Base-by-base conservation (phyloP, 2,797 vertebrate genomes). In the Acanthis flammea region DNA sequence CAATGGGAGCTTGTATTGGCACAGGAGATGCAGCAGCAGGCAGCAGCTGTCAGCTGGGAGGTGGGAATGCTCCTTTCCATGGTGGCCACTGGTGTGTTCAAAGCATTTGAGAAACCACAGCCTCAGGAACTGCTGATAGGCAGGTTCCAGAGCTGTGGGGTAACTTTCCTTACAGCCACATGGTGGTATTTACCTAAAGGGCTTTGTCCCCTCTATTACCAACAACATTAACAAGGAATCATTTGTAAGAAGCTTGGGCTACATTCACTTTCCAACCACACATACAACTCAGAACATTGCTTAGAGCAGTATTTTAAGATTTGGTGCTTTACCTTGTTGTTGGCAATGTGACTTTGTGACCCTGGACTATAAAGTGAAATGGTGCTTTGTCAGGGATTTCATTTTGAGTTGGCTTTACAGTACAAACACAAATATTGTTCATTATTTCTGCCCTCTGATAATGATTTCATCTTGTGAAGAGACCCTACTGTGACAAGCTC, bases 71-170 rank as follows among this genome's bases (percentile, higher is more conserved):
- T 48, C 7, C 79, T 75, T 86, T 84, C 70, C 50, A 3, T 0
- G n/a, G 87, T 13, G 63, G 55, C 33, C 4, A 21, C 85, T 88
- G n/a, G 7, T 0, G 0, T 1, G 2, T 28, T 62, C 37, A 58
- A 65, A 75, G 67, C 1, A 0, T 50, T 15, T 21, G 17, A 53
- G 86, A 89, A 91, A 57, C 65, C 63, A 47, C 79, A 65, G 10
- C 30, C 63, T 50, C 31, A 17, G 81, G 31, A 91, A 80, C 12
- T 74, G 83, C 75, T 91, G 91, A 65, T 11, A 3, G 0, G 1
- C n/a, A 24, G 7, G 1, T 92, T 96, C 62, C 84, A 48, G 75
- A 72, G 94, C 65, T 31, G 16, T 25, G 77, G 21, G 86, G 42
- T 39, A 28, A 50, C 31, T 28, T 12, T 39, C 48, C 73, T 84